Evolutionary conservation across 2,888 invertebrate species (phyloP).

Genomic region (Nomada ferruginata): DNA sequence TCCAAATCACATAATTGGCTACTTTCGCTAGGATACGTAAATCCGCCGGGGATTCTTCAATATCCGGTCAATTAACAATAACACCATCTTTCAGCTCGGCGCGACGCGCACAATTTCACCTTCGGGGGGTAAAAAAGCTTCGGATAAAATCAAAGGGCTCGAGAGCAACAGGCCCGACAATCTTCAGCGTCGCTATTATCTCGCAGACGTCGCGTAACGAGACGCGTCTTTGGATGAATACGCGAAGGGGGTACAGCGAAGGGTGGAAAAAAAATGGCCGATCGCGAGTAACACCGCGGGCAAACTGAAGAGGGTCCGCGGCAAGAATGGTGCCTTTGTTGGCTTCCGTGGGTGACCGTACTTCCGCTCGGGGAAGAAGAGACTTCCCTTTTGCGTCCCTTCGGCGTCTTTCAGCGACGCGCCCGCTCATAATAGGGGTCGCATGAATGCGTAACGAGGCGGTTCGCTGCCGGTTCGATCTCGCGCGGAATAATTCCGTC

Average conservation of each 20-base stretch:
- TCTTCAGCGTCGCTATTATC: neutral
- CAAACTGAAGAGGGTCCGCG: conserved; percentile 24
- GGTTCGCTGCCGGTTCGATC: conserved; percentile 69
- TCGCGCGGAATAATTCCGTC: conserved; percentile 72
- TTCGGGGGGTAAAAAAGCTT: too few species aligned
- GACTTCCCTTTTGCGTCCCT: neutral
- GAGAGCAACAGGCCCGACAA: too few species aligned
- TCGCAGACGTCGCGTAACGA: conserved; percentile 18
- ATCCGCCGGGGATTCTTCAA: too few species aligned
- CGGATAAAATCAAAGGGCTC: too few species aligned
- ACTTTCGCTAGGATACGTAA: too few species aligned
- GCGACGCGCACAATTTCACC: too few species aligned
- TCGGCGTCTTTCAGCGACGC: conserved; percentile 30
- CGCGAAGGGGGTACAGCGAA: neutral
- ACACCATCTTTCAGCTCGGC: too few species aligned
- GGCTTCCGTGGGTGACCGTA: conserved; percentile 55
- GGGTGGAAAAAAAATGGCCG: neutral
- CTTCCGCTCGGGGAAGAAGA: conserved; percentile 47
- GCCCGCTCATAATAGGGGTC: conserved; percentile 68
- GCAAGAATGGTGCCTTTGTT: conserved; percentile 58
- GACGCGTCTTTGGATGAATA: conserved; percentile 21
- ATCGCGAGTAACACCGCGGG: conserved; percentile 10
- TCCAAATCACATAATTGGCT: neutral
- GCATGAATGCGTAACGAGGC: conserved; percentile 77
- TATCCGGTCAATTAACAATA: too few species aligned